phyloP scores from a whole-genome alignment of 2,888 invertebrate genomes.

The Cryptocephalus primarius region DNA sequence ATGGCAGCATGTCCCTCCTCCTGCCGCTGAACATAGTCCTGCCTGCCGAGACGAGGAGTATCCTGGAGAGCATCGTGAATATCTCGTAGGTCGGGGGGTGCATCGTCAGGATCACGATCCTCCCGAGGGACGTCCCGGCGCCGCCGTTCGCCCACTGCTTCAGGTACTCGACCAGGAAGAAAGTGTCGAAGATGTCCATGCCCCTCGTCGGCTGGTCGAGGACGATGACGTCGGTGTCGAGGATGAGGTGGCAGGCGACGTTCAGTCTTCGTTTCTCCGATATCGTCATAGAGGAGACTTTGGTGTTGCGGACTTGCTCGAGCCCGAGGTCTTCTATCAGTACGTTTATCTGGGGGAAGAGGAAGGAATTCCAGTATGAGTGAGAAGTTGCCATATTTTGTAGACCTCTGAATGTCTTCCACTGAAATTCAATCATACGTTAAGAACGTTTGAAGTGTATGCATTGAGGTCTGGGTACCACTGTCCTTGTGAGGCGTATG shows the following conservation, averaged over 20 bases:
- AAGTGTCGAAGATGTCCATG: slow-evolving; percentile 92
- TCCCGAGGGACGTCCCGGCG: slow-evolving; percentile 41
- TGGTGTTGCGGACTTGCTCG: slow-evolving; percentile 78
- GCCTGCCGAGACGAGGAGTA: slow-evolving; percentile 80
- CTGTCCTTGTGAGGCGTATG: too few species aligned
- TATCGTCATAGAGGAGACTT: slow-evolving; percentile 73
- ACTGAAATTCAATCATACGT: too few species aligned
- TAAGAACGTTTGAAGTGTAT: too few species aligned
- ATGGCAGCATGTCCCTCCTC: slow-evolving; percentile 81
- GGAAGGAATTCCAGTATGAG: background rate
- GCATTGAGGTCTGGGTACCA: too few species aligned
- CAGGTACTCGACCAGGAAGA: slow-evolving; percentile 87
- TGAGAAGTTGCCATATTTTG: too few species aligned
- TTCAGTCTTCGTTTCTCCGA: slow-evolving; percentile 81
- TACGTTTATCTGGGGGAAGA: slow-evolving; percentile 62
- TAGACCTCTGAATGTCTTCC: too few species aligned
- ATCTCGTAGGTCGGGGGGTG: slow-evolving; percentile 95
- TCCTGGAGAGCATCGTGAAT: slow-evolving; percentile 82
- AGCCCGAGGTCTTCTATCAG: slow-evolving; percentile 86
- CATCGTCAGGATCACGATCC: slow-evolving; percentile 81
- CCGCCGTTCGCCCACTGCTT: slow-evolving; percentile 71
- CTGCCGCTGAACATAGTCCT: slow-evolving; percentile 86
- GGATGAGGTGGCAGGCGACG: slow-evolving; percentile 78
- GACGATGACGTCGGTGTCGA: slow-evolving; percentile 77
- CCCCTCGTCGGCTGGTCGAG: slow-evolving; percentile 78